A percentile compares a stretch with the other conserved stretches of the same genome.
phyloP scores from a whole-genome alignment of 37 sponge, comb jelly and placozoan species.

The Tethya wilhelma region DNA sequence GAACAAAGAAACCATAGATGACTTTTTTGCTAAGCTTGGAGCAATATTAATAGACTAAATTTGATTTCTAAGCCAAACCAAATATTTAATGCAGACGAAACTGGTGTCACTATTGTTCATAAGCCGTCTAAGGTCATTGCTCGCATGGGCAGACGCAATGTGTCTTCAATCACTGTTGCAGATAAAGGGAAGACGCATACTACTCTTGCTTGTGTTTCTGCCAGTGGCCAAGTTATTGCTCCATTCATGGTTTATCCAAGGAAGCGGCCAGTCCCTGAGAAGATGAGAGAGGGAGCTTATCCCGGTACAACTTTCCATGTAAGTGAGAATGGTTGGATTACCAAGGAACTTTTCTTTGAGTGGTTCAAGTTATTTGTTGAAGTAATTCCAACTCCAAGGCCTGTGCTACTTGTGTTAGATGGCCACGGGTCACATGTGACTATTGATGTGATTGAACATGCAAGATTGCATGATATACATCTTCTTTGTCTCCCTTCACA shows the following conservation, averaged over 20 bases:
- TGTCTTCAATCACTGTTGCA: no score
- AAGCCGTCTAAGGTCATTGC: no score
- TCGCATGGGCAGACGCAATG: no score
- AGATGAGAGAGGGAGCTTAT: conserved; percentile 14
- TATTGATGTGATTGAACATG: conserved; percentile 12
- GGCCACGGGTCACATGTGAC: conserved; percentile 13
- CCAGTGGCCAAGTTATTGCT: neutral
- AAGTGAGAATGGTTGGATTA: conserved; percentile 18
- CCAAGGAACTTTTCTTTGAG: conserved; percentile 2
- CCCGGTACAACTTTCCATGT: neutral
- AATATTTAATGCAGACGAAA: no score
- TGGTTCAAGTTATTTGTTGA: conserved; percentile 13
- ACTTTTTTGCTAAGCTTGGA: conserved; percentile 1
- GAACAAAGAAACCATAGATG: neutral
- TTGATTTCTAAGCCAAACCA: neutral
- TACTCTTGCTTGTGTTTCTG: conserved; percentile 18
- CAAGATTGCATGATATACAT: conserved; percentile 14
- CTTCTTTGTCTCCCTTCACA: conserved; percentile 38
- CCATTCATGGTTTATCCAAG: conserved; percentile 28
- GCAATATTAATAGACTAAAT: neutral
- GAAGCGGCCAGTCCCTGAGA: conserved; percentile 13
- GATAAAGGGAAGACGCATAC: no score
- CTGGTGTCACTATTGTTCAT: no score
- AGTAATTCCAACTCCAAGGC: conserved; percentile 2
- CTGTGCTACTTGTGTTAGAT: conserved; percentile 6